Conservation (phyloP, 92 coral and sea anemone genomes). For the Chrysogorgia sp. region DNA sequence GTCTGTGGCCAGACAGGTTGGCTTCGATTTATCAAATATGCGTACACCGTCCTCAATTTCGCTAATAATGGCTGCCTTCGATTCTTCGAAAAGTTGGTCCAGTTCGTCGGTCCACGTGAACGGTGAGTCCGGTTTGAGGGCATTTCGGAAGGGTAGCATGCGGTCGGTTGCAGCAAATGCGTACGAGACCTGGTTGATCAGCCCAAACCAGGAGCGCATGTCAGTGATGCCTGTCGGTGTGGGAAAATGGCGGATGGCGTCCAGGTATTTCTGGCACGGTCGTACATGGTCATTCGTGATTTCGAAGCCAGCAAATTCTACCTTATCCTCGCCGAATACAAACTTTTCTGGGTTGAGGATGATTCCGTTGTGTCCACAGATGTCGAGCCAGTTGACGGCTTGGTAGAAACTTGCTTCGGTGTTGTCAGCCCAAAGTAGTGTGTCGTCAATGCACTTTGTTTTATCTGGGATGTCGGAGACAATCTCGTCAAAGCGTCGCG, state of each 20-base stretch:
- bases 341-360: too few relatives aligned
- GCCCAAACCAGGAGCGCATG: slow-evolving; percentile 58
- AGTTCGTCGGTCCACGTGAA: neutral
- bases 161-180: slow-evolving; percentile 58
- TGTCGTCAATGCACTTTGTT: slow-evolving; percentile 14
- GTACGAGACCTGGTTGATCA: slow-evolving; percentile 62
- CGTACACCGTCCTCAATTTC: neutral
- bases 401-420: slow-evolving; percentile 21
- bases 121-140: too few relatives aligned
- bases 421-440: slow-evolving; percentile 10
- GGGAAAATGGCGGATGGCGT: slow-evolving; percentile 57
- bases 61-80: neutral
- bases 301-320: slow-evolving; percentile 6
- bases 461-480: slow-evolving; percentile 40
- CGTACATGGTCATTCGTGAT: slow-evolving; percentile 3
- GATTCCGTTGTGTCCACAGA: too few relatives aligned
- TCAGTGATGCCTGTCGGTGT: slow-evolving; percentile 62
- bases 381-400: too few relatives aligned
- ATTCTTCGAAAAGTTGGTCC: neutral
- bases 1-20: neutral
- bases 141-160: slow-evolving; percentile 30
- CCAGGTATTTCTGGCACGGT: slow-evolving; percentile 25
- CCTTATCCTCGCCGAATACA: slow-evolving; percentile 49
- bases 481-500: slow-evolving; percentile 59
- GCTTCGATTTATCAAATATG: neutral